Evolutionary conservation across 1,140 invertebrate species (phyloP).

Genomic region (Holotrichia oblita): DNA sequence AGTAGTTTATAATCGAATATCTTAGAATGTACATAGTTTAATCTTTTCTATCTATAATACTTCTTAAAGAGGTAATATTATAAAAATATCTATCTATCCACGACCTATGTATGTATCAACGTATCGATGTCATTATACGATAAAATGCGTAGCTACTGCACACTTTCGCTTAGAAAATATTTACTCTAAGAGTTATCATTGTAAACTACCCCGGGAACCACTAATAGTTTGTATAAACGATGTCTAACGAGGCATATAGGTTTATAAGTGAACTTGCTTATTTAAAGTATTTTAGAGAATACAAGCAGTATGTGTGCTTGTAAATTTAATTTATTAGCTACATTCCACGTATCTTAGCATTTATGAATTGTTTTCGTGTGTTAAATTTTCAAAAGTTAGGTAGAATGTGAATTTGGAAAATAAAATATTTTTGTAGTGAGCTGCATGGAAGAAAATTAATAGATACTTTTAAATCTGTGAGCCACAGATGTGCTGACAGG

Average conservation of each 20-base stretch:
- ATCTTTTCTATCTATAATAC: too few relatives aligned
- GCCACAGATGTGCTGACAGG: too few relatives aligned
- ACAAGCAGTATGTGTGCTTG: background rate
- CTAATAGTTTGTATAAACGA: background rate
- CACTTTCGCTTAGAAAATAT: slow-evolving; percentile 12
- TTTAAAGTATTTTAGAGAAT: background rate
- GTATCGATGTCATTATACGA: slow-evolving; percentile 2
- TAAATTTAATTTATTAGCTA: background rate
- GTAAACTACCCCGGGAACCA: background rate
- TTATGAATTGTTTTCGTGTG: too few relatives aligned
- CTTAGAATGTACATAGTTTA: too few relatives aligned
- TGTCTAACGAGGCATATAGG: background rate
- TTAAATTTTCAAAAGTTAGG: too few relatives aligned
- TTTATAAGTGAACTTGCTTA: background rate
- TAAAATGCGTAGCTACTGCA: background rate
- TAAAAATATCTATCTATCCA: background rate
- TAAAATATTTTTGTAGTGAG: too few relatives aligned
- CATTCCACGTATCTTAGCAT: background rate
- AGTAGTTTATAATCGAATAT: too few relatives aligned
- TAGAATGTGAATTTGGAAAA: too few relatives aligned
- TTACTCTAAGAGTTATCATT: background rate
- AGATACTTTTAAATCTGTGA: too few relatives aligned
- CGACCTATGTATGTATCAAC: background rate
- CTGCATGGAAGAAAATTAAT: too few relatives aligned
- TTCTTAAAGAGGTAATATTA: background rate